Evolutionary conservation across 2,797 vertebrate species (phyloP).

Genomic region (Tragelaphus eurycerus): DNA sequence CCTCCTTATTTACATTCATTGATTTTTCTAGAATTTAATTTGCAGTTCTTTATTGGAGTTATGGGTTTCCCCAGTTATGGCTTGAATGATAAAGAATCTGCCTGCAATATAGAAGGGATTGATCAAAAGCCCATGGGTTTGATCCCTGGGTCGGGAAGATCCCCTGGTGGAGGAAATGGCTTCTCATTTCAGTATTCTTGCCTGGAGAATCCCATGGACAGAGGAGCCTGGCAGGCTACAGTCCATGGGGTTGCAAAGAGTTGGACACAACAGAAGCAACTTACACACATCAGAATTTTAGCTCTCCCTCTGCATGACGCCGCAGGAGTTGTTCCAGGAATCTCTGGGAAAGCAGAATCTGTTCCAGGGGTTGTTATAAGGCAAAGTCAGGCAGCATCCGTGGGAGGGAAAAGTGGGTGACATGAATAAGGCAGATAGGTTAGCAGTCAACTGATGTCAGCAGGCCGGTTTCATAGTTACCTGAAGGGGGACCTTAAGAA

Average conservation of each 20-base stretch:
- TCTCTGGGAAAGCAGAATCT: background rate
- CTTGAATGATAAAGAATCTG: background rate
- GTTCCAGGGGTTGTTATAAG: no score
- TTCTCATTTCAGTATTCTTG: background rate
- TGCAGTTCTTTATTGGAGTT: fast-evolving
- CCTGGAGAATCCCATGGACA: background rate
- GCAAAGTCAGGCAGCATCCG: fast-evolving
- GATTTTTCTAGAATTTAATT: background rate
- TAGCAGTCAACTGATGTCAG: fast-evolving
- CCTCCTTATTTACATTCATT: background rate
- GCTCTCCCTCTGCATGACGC: fast-evolving
- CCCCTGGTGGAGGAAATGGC: background rate
- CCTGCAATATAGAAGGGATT: background rate
- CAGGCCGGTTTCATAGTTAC: fast-evolving
- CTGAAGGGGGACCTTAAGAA: background rate
- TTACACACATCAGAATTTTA: background rate
- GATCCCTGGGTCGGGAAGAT: background rate
- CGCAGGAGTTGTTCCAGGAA: background rate
- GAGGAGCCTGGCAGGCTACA: background rate
- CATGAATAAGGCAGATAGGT: fast-evolving
- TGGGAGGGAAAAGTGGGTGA: background rate
- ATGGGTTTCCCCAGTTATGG: background rate
- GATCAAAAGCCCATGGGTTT: background rate
- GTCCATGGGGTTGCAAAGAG: background rate
- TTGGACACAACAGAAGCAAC: background rate